Percentiles rank a stretch among this genome's conserved stretches.
These are phyloP conservation scores for Protobothrops mucrosquamatus DNA, from an alignment of 2,113 vertebrate species.

Conservation along the genomic window DNA sequence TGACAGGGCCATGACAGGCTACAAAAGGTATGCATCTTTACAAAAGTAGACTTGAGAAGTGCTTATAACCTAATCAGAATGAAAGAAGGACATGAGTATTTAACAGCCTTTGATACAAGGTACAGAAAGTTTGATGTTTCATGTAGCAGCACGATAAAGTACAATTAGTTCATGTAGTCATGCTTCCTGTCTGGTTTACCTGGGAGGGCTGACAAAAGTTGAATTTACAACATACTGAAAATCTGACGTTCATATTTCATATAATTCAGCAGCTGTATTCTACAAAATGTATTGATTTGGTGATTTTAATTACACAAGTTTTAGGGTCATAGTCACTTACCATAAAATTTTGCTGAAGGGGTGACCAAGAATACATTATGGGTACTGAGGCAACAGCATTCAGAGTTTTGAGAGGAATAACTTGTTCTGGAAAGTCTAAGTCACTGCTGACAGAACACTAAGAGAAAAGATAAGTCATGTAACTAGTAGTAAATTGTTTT, in stretches of 20 bases:
- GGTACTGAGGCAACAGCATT: slow-evolving; percentile 97
- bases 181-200: too few species aligned
- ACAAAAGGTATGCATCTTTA: too few species aligned
- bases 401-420: slow-evolving; percentile 96
- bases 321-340: slow-evolving; percentile 61
- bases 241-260: neutral
- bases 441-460: slow-evolving; percentile 95
- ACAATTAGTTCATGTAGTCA: too few species aligned
- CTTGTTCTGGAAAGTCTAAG: slow-evolving; percentile 90
- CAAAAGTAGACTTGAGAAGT: too few species aligned
- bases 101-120: too few species aligned
- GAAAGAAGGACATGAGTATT: too few species aligned
- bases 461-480: slow-evolving; percentile 56
- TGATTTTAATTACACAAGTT: neutral
- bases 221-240: neutral
- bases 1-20: too few species aligned
- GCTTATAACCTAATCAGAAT: too few species aligned
- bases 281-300: neutral
- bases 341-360: slow-evolving; percentile 99
- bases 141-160: too few species aligned
- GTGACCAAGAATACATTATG: slow-evolving; percentile 99
- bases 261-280: neutral
- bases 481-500: slow-evolving; percentile 19
- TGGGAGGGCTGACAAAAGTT: too few species aligned
- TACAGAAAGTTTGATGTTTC: too few species aligned